Evolutionary conservation across 2,113 vertebrate species (phyloP), one percentile per base, ranked within the genome.

Genomic region (Dermatemys mawii): DNA sequence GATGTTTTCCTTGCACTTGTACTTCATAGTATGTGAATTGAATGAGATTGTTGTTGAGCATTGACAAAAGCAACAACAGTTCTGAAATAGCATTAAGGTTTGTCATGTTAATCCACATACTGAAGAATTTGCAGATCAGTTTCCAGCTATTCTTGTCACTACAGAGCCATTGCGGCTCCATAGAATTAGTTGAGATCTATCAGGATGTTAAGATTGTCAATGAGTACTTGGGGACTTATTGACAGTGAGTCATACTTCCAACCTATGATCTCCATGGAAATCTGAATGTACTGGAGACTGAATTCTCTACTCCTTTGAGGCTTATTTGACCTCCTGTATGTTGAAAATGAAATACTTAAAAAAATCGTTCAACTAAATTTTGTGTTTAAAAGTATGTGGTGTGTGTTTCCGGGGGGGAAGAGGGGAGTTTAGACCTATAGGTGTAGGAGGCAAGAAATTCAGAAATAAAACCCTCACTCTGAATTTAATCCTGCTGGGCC

Each of bases 181-280:
- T 73, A 67, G 63, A 54, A 93, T 97, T 96, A 94, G 94, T 94
- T 96, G 93, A 75, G 93, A 95, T 93, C 91, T 95, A 63, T 97
- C 96, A 83, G 73, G 93, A 87, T 93, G 91, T 89, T 96, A 96
- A 96, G 93, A 78, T 94, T 90, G 96, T 93, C 96, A 96, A 96
- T 96, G 94, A 97, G 93, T 94, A 95, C 95, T 95, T 93, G 53
- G 94, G 95, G 92, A 93, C 94, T 90, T 83, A 27, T 81, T 96
- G 93, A 67, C 88, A 94, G 70, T 97, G 94, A 96, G 88, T 97
- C 96, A 97, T 94, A 3, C 95, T 94, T 96, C 94, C 1, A 55
- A 97, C 32, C 73, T 8, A 92, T 91, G 70, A 84, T 94, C 93
- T 94, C 91, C 80, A 87, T 80, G 46, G 86, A 89, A 90, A 96